phyloP scores from a whole-genome alignment of 2,888 invertebrate species.

The Drosophila koepferae region DNA sequence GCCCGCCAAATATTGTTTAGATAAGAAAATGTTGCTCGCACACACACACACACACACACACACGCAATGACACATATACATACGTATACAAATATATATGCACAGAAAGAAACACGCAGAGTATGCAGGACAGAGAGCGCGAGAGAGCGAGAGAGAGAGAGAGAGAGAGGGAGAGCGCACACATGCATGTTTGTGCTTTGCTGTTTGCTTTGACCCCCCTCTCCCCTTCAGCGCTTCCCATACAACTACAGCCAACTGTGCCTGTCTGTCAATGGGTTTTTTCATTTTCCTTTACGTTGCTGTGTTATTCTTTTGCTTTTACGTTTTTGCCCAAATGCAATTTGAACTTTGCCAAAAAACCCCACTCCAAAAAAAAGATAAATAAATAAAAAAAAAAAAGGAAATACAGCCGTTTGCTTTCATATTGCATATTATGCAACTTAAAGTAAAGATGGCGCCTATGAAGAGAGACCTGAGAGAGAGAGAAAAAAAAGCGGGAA shows the following conservation, averaged over 20 bases:
- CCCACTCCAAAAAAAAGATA: background rate
- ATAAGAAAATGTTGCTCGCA: constrained; percentile 72
- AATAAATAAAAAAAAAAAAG: constrained; percentile 10
- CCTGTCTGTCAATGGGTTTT: constrained; percentile 53
- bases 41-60: constrained; percentile 38
- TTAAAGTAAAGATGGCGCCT: constrained; percentile 18
- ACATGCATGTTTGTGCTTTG: constrained; percentile 45
- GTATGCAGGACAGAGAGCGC: background rate
- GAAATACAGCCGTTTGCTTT: constrained; percentile 42
- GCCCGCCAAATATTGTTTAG: constrained; percentile 75
- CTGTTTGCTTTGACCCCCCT: constrained; percentile 27
- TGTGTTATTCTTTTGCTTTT: constrained; percentile 33
- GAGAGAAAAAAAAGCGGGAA: background rate
- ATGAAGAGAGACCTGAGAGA: background rate
- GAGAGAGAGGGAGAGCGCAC: constrained; percentile 12
- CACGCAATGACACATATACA: constrained; percentile 14
- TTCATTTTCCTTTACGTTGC: constrained; percentile 46
- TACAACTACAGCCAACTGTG: background rate
- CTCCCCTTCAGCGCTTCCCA: background rate
- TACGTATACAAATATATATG: constrained; percentile 17
- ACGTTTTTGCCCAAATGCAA: constrained; percentile 68
- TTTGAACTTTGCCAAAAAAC: constrained; percentile 60
- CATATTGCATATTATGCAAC: constrained; percentile 55
- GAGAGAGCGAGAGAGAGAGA: constrained; percentile 5
- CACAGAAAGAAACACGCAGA: background rate